Evolutionary conservation across 2,113 vertebrate genomes (phyloP).

Genomic region (Thamnaconus septentrionalis): DNA sequence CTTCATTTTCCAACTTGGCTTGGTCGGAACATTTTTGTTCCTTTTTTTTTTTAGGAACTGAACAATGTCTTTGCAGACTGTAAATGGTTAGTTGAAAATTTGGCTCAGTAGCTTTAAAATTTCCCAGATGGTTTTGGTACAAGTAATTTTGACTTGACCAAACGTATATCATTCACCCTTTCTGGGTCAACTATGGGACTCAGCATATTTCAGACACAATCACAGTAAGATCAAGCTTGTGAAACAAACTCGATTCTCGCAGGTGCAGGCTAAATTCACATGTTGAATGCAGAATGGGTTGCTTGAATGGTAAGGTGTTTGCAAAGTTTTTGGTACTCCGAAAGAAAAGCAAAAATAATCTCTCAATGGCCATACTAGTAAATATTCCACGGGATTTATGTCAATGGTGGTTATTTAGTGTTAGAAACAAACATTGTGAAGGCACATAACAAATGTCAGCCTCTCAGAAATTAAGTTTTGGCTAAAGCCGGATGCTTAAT

Average conservation of each 20-base stretch:
- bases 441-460: too few relatives aligned
- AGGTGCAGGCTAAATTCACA: slow-evolving; percentile 30
- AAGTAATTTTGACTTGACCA: slow-evolving; percentile 28
- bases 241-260: slow-evolving; percentile 36
- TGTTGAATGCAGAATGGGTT: background rate
- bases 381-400: too few relatives aligned
- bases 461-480: too few relatives aligned
- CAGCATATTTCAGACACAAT: slow-evolving; percentile 28
- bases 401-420: too few relatives aligned
- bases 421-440: too few relatives aligned
- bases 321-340: background rate
- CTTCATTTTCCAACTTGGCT: slow-evolving; percentile 5
- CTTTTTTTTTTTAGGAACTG: slow-evolving; percentile 1
- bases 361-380: too few relatives aligned
- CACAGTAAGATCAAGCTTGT: slow-evolving; percentile 37
- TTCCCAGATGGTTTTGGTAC: slow-evolving; percentile 31
- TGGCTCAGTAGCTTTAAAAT: background rate
- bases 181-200: slow-evolving; percentile 57
- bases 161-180: slow-evolving; percentile 34
- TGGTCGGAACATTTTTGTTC: slow-evolving; percentile 12
- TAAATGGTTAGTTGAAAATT: slow-evolving; percentile 13
- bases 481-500: too few relatives aligned
- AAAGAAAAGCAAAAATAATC: background rate
- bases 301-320: too few relatives aligned
- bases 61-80: slow-evolving; percentile 40